These are phyloP conservation scores for Lymantria dispar DNA, from an alignment of 2,888 invertebrate species.

Conservation along the genomic window DNA sequence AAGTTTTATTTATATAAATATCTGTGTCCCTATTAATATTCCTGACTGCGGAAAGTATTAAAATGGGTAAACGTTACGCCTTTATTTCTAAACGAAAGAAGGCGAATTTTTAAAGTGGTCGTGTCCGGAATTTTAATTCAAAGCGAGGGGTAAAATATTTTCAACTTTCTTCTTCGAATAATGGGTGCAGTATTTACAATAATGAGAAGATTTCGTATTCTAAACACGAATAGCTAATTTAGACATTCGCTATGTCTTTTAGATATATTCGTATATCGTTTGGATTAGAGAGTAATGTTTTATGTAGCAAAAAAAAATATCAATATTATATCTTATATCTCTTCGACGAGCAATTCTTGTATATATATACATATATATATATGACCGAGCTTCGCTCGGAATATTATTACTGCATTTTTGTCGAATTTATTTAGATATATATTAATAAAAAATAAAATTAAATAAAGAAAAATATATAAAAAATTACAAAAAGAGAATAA, in stretches of 20 bases:
- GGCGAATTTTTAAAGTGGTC: slow-evolving; percentile 45
- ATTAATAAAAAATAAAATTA: no score
- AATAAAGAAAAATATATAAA: no score
- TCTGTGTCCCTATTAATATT: slow-evolving; percentile 48
- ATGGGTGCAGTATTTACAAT: slow-evolving; percentile 40
- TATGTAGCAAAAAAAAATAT: slow-evolving; percentile 18
- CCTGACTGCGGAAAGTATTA: slow-evolving; percentile 43
- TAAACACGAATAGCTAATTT: slow-evolving; percentile 26
- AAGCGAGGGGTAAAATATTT: slow-evolving; percentile 41
- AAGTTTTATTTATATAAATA: slow-evolving; percentile 10
- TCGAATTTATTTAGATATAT: no score
- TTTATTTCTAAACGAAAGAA: slow-evolving; percentile 50
- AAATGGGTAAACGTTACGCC: slow-evolving; percentile 52
- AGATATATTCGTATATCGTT: slow-evolving; percentile 3
- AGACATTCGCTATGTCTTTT: slow-evolving; percentile 24
- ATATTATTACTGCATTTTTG: no score
- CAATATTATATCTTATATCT: no score
- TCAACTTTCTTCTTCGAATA: slow-evolving; percentile 43
- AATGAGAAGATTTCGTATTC: slow-evolving; percentile 36
- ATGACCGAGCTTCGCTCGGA: no score
- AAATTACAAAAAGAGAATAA: no score
- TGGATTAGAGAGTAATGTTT: not conserved
- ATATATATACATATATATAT: no score
- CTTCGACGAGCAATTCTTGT: no score
- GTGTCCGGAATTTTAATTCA: slow-evolving; percentile 53